Evolutionary conservation across 1,140 invertebrate species (phyloP).

Genomic region (silkworm (Bombyx mori)): DNA sequence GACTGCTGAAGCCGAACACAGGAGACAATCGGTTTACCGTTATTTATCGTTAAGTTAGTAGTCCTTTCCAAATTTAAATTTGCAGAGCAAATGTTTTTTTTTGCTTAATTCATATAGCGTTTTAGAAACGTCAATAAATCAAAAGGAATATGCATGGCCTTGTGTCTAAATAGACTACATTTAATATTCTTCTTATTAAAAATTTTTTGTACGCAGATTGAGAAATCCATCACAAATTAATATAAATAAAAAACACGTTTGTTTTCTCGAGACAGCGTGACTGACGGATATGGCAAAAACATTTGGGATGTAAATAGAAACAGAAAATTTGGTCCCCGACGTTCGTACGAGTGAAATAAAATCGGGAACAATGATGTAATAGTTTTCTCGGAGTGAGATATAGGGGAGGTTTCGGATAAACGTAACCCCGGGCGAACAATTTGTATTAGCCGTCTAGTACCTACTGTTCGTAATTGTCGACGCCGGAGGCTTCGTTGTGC

Average conservation of each 20-base stretch:
- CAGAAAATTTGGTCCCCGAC: conserved; percentile 27
- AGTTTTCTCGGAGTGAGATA: conserved; percentile 40
- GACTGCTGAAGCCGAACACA: conserved; percentile 35
- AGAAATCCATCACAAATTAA: not conserved
- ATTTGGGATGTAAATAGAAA: conserved; percentile 24
- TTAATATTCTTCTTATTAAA: too few relatives aligned
- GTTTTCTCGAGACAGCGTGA: conserved; percentile 22
- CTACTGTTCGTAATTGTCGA: conserved; percentile 63
- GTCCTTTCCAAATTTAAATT: too few relatives aligned
- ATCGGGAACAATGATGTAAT: conserved; percentile 55
- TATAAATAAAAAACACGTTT: conserved; percentile 7
- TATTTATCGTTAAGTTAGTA: not conserved
- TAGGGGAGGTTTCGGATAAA: conserved; percentile 48
- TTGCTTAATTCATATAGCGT: too few relatives aligned
- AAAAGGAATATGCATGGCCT: too few relatives aligned
- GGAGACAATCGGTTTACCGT: conserved; percentile 25
- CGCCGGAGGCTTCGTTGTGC: conserved; percentile 48
- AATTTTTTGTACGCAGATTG: too few relatives aligned
- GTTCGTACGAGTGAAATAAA: conserved; percentile 36
- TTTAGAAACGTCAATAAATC: too few relatives aligned
- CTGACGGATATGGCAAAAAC: conserved; percentile 23
- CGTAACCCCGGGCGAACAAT: conserved; percentile 56
- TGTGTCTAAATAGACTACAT: too few relatives aligned
- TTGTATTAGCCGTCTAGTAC: conserved; percentile 65
- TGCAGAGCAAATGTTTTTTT: too few relatives aligned